Conservation (phyloP, 2,113 vertebrate species). For the Hypanus sabinus region DNA sequence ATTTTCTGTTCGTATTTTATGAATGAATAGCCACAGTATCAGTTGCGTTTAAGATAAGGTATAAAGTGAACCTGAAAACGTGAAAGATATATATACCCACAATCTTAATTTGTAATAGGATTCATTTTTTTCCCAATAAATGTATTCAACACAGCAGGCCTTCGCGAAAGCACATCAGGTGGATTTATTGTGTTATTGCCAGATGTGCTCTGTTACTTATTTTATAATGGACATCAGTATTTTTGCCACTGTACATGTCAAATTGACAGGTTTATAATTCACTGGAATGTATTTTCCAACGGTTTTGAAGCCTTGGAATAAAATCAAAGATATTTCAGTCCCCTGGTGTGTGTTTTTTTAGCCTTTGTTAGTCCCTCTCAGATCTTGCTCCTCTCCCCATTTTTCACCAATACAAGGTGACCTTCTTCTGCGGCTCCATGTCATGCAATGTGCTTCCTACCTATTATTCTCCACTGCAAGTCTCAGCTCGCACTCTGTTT, state of each 20-base stretch:
- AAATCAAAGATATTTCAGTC: neutral
- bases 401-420: neutral
- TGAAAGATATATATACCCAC: neutral
- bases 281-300: neutral
- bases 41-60: neutral
- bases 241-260: neutral
- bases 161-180: neutral
- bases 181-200: neutral
- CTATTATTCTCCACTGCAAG: neutral
- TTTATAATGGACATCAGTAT: neutral
- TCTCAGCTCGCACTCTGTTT: neutral
- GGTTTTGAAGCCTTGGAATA: neutral
- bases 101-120: neutral
- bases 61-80: neutral
- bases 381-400: neutral
- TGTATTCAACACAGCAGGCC: neutral
- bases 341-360: conserved; percentile 18
- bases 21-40: neutral
- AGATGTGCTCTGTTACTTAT: neutral
- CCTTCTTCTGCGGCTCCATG: neutral
- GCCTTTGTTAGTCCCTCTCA: neutral
- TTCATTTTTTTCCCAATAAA: neutral
- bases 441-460: neutral
- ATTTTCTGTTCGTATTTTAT: too few species aligned
- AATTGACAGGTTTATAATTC: conserved; percentile 6